Conservation (phyloP, 2,888 invertebrate genomes). For the Drosophila ustulata region DNA sequence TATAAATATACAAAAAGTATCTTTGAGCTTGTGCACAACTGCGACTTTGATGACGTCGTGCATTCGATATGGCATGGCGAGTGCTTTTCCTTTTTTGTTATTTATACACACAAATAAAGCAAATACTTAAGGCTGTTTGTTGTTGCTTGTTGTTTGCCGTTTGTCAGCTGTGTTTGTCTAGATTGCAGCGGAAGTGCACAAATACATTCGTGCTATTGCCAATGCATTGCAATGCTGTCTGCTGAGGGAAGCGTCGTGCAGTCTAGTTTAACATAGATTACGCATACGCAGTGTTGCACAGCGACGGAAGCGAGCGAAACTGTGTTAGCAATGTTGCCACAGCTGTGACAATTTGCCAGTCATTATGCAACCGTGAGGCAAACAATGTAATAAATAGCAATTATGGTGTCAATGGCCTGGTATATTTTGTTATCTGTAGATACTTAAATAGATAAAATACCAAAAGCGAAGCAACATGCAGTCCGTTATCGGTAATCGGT, state of each 20-base stretch:
- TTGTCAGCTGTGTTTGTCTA: constrained; percentile 33
- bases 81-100: constrained; percentile 25
- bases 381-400: too few relatives aligned
- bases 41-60: constrained; percentile 50
- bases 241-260: constrained; percentile 16
- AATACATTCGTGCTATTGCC: background rate
- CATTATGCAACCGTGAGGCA: constrained; percentile 19
- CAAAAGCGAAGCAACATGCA: too few relatives aligned
- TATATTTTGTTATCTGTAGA: too few relatives aligned
- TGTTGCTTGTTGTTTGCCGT: constrained; percentile 10
- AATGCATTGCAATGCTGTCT: background rate
- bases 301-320: background rate
- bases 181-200: constrained; percentile 38
- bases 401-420: too few relatives aligned
- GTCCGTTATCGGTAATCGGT: too few relatives aligned
- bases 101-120: constrained; percentile 38
- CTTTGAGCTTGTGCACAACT: constrained; percentile 43
- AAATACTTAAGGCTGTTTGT: constrained; percentile 6
- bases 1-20: constrained; percentile 39
- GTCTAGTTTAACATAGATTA: constrained; percentile 42
- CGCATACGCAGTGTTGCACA: constrained; percentile 40
- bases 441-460: too few relatives aligned
- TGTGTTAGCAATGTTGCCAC: constrained; percentile 19
- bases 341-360: constrained; percentile 26
- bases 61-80: constrained; percentile 18